phyloP scores from a whole-genome alignment of 2,888 invertebrate species.

The Macrosiphum euphorbiae region DNA sequence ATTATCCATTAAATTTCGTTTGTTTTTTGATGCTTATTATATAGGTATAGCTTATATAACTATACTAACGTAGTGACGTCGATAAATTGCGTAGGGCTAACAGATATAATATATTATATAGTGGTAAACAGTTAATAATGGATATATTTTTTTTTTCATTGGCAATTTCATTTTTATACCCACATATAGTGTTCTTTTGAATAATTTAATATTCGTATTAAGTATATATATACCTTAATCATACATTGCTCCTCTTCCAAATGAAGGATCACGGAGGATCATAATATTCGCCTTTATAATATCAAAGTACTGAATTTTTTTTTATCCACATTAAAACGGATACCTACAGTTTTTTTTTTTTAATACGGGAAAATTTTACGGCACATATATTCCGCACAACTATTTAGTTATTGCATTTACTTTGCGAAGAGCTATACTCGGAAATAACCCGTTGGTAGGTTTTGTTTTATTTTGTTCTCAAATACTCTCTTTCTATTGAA shows the following conservation, averaged over 20 bases:
- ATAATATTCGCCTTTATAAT: constrained; percentile 38
- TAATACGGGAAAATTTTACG: not conserved
- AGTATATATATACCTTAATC: constrained; percentile 31
- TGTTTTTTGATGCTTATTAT: not conserved
- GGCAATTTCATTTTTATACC: constrained; percentile 17
- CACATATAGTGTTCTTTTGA: constrained; percentile 25
- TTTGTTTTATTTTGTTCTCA: not conserved
- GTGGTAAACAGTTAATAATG: not conserved
- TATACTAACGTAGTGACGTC: not conserved
- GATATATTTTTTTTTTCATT: not conserved
- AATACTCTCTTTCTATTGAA: constrained; percentile 5
- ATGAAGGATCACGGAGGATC: constrained; percentile 1
- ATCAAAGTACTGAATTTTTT: constrained; percentile 41
- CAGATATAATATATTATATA: not conserved
- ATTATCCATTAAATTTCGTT: not conserved
- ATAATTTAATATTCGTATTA: constrained; percentile 50
- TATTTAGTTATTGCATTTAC: constrained; percentile 23
- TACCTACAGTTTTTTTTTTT: not conserved
- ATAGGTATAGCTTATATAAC: not conserved
- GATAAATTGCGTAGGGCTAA: not conserved
- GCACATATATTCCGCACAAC: not conserved
- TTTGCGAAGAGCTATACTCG: not conserved
- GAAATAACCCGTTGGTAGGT: constrained; percentile 16
- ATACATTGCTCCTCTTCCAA: not conserved
- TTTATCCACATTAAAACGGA: constrained; percentile 18